These are phyloP conservation scores for Leptopilina boulardi DNA, from an alignment of 1,140 invertebrate species.

Conservation along the genomic window DNA sequence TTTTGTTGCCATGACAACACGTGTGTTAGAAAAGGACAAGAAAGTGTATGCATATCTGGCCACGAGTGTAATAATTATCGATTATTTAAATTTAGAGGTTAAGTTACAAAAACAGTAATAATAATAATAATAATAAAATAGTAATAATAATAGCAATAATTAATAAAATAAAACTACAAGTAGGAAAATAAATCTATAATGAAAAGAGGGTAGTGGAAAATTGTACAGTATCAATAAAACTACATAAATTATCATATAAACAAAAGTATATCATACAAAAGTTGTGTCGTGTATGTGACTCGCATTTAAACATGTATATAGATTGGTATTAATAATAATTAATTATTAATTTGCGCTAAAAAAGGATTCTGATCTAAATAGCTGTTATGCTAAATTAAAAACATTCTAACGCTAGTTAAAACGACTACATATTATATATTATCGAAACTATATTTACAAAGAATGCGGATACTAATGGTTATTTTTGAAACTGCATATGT, in stretches of 20 bases:
- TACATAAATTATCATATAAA: slow-evolving; percentile 1
- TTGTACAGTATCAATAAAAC: not conserved
- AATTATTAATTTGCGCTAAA: not conserved
- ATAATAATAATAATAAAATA: too few relatives aligned
- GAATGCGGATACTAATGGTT: slow-evolving; percentile 31
- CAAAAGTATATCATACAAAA: not conserved
- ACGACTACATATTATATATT: slow-evolving; percentile 10
- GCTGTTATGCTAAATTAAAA: slow-evolving; percentile 34
- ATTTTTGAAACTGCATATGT: slow-evolving; percentile 25
- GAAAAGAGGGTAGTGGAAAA: too few relatives aligned
- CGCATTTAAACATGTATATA: not conserved
- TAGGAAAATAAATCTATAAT: too few relatives aligned
- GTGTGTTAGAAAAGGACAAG: too few relatives aligned
- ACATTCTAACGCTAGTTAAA: slow-evolving; percentile 36
- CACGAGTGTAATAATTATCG: too few relatives aligned
- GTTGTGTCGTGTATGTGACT: not conserved
- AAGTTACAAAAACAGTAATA: too few relatives aligned
- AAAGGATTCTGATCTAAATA: not conserved
- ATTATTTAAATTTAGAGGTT: too few relatives aligned
- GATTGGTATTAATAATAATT: not conserved
- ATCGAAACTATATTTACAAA: slow-evolving; percentile 36
- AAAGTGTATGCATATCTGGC: too few relatives aligned
- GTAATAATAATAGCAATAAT: too few relatives aligned
- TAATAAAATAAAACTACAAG: too few relatives aligned
- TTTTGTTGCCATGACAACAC: too few relatives aligned